Evolutionary conservation across 2,888 invertebrate species (phyloP), one percentile per base, ranked within the genome.

Genomic region (Deilephila elpenor): DNA sequence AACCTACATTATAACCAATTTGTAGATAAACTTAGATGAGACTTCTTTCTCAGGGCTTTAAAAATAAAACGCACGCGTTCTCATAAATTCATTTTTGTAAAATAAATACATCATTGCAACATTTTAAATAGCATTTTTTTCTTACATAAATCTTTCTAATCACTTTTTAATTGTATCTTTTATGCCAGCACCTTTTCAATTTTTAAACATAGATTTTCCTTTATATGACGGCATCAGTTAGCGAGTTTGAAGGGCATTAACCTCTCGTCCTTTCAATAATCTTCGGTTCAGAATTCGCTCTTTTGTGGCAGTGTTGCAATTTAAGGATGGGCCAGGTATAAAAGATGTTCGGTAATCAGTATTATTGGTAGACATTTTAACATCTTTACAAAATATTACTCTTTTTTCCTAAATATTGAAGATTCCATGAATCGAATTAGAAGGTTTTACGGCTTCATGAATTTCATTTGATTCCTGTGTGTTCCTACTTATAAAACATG

Each of bases 241-340:
- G 85, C 80, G 87, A 82, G 84, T 84, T 87, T 88, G 88, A 86
- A 87, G 89, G 87, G 86, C 92, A 90, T 91, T 91, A 93, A 91
- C 92, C 93, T 89, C 86, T 85, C 90, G 88, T 87, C 90, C 91
- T 86, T 88, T 90, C 92, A 94, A 94, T 94, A 93, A 93, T 91
- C 93, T 93, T 92, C 90, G 90, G 91, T 93, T 91, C 93, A 93
- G 93, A 94, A 94, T 94, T 93, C 92, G 90, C 90, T 86, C 90
- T 90, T 92, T 92, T 91, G 88, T 87, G 86, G 86, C 86, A 89
- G 56, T 51, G 67, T 44, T 67, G 67, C 67, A 67, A 51, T 11
- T 17, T 29, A 51, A 44, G 51, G n/a, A 56, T 8, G 34, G 32
- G n/a, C 62, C 44, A 14, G 17, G 51, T 51, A 51, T 67, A 44